Evolutionary conservation across 2,797 vertebrate species (phyloP).

Genomic region (Stomatorhinus walkeri): DNA sequence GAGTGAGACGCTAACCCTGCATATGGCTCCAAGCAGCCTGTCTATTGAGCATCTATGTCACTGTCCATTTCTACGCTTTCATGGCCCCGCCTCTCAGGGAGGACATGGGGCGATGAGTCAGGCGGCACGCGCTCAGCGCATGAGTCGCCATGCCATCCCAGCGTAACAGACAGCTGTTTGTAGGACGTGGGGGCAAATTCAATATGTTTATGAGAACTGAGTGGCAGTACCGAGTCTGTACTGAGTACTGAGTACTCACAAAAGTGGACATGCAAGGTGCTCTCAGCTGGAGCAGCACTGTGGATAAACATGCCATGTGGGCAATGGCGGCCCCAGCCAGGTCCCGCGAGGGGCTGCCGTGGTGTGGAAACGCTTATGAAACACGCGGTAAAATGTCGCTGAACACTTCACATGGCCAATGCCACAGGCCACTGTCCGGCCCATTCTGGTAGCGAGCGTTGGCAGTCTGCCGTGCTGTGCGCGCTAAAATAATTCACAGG

Average conservation of each 20-base stretch:
- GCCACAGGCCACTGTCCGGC: neutral
- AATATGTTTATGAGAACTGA: neutral
- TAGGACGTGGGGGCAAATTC: neutral
- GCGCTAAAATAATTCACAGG: neutral
- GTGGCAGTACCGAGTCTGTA: neutral
- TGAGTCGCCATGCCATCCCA: neutral
- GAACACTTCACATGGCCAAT: neutral
- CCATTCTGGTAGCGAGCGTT: neutral
- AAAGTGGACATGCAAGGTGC: neutral
- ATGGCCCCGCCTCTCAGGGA: neutral
- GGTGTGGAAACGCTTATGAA: neutral
- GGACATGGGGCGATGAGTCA: neutral
- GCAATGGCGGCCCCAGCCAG: neutral
- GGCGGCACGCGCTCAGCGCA: neutral
- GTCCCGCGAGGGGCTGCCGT: neutral
- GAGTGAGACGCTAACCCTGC: slow-evolving; percentile 31
- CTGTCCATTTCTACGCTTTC: neutral
- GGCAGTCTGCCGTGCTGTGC: neutral
- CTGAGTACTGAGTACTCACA: neutral
- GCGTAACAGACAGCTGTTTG: neutral
- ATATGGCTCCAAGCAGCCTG: neutral
- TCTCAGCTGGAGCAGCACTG: neutral
- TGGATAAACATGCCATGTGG: neutral
- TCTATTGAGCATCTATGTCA: neutral
- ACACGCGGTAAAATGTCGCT: neutral